phyloP scores from a whole-genome alignment of 2,113 vertebrate genomes.

The Petrocephalus zakoni region DNA sequence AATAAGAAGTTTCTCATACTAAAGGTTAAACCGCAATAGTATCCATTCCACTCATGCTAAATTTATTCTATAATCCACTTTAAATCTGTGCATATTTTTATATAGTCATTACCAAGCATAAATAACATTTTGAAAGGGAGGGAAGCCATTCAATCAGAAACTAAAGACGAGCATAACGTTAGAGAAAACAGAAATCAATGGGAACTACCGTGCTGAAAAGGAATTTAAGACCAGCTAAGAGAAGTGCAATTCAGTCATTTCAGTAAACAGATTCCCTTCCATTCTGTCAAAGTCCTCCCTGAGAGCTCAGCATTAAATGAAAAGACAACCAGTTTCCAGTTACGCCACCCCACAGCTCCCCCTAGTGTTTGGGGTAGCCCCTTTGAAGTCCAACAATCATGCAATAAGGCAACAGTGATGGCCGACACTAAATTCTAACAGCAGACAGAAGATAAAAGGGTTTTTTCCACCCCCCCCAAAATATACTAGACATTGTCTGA shows the following conservation, averaged over 20 bases:
- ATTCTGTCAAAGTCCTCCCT: constrained; percentile 7
- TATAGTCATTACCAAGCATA: background rate
- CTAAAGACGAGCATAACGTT: background rate
- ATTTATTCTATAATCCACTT: background rate
- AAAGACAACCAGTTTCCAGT: background rate
- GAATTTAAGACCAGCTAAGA: constrained; percentile 1
- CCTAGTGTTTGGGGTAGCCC: background rate
- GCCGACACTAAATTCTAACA: background rate
- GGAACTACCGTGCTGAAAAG: background rate
- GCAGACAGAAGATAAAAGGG: background rate
- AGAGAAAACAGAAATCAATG: background rate
- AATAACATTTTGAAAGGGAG: background rate
- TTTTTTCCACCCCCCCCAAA: background rate
- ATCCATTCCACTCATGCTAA: background rate
- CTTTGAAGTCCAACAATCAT: background rate
- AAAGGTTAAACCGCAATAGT: background rate
- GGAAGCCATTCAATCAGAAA: background rate
- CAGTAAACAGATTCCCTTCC: background rate
- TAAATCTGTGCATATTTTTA: background rate
- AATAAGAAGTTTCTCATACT: background rate
- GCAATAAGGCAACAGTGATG: constrained; percentile 1
- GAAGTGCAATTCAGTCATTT: constrained; percentile 12
- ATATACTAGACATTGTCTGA: background rate
- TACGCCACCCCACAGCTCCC: background rate
- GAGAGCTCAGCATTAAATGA: background rate